Percentiles rank a stretch among this genome's conserved stretches.
phyloP scores from a whole-genome alignment of 1,140 invertebrate genomes.

The Pentalonia nigronervosa region DNA sequence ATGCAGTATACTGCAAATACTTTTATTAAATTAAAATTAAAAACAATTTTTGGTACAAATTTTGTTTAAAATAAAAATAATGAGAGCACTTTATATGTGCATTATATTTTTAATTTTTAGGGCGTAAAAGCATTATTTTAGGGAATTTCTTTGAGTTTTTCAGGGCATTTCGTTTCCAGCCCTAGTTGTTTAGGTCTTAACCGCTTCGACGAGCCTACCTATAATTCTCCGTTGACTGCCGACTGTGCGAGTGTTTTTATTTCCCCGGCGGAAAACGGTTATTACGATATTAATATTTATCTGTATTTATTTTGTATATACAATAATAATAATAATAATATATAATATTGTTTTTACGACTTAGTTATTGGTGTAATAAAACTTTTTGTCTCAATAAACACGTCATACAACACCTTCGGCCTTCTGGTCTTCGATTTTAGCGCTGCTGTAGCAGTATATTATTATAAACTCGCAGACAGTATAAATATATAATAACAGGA shows the following conservation, averaged over 20 bases:
- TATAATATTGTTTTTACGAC: slow-evolving; percentile 30
- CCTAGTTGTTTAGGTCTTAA: not conserved
- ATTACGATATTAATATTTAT: not conserved
- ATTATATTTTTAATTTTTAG: too few species aligned
- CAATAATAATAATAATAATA: not conserved
- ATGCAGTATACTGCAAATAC: too few species aligned
- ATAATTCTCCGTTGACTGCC: not conserved
- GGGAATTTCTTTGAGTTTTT: too few species aligned
- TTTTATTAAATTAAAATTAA: too few species aligned
- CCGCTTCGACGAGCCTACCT: not conserved
- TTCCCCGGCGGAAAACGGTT: not conserved
- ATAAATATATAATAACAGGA: not conserved
- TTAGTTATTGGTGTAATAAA: slow-evolving; percentile 41
- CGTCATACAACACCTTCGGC: slow-evolving; percentile 34
- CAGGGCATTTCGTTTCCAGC: too few species aligned
- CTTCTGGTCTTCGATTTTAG: slow-evolving; percentile 36
- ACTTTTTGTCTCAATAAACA: slow-evolving; percentile 22
- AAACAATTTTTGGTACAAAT: too few species aligned
- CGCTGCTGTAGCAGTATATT: not conserved
- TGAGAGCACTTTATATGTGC: too few species aligned
- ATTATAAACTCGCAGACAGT: not conserved
- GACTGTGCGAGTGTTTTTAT: not conserved
- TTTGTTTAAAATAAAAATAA: too few species aligned
- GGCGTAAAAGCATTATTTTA: too few species aligned
- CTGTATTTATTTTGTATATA: not conserved